Percentiles rank a stretch among this genome's conserved stretches.
These are phyloP conservation scores for Siphamia tubifer DNA, from an alignment of 2,113 vertebrate species.

Conservation along the genomic window DNA sequence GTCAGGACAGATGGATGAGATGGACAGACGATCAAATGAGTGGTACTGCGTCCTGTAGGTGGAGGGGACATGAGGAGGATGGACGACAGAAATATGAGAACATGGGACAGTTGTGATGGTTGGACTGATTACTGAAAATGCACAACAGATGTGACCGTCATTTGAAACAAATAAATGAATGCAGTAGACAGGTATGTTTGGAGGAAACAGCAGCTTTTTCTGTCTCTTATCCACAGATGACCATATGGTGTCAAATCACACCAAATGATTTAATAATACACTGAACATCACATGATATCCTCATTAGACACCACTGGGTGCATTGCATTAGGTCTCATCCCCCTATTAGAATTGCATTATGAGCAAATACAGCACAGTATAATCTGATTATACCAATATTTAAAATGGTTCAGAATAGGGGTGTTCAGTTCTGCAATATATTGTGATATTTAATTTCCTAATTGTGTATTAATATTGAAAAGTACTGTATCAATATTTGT, in stretches of 20 bases:
- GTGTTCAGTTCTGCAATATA: too few relatives aligned
- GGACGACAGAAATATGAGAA: conserved; percentile 48
- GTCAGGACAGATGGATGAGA: conserved; percentile 83
- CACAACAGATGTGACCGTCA: background rate
- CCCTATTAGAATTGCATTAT: too few relatives aligned
- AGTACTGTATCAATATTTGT: too few relatives aligned
- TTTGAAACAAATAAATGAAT: conserved; percentile 12
- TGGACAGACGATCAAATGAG: conserved; percentile 83
- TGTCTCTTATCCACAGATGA: too few relatives aligned
- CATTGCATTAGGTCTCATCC: too few relatives aligned
- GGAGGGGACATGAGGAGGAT: conserved; percentile 43
- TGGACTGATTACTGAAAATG: conserved; percentile 1
- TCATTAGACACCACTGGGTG: too few relatives aligned
- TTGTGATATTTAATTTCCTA: too few relatives aligned
- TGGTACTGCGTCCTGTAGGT: conserved; percentile 77
- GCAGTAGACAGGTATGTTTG: conserved; percentile 7
- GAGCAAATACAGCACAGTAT: background rate
- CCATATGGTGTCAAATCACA: too few relatives aligned
- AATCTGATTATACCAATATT: background rate
- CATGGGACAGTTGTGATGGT: background rate
- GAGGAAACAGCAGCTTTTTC: too few relatives aligned
- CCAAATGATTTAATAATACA: too few relatives aligned
- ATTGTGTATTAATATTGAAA: too few relatives aligned
- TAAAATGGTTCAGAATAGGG: background rate
- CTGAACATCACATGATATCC: too few relatives aligned